A percentile compares a stretch with the other conserved stretches of the same genome.
Conservation (phyloP, 2,888 invertebrate genomes). For the Hyposoter dolosus region DNA sequence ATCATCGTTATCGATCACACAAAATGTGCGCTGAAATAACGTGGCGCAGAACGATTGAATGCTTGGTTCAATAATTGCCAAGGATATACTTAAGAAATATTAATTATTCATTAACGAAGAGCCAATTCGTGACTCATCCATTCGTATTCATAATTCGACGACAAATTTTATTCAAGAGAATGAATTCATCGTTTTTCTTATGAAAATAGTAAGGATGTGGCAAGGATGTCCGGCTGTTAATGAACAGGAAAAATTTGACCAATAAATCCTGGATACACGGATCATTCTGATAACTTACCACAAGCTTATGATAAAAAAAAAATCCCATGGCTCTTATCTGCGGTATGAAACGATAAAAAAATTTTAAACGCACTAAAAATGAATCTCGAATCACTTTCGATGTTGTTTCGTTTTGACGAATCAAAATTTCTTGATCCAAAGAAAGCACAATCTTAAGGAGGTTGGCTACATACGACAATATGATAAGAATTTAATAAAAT, state of each 20-base stretch:
- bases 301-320: slow-evolving; percentile 31
- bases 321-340: slow-evolving; percentile 26
- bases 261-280: slow-evolving; percentile 28
- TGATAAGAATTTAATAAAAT: no score
- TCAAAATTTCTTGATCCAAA: not conserved
- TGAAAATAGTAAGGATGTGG: slow-evolving; percentile 40
- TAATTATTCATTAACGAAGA: not conserved
- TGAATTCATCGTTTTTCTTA: slow-evolving; percentile 13
- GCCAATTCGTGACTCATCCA: not conserved
- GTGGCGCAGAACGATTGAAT: slow-evolving; percentile 7
- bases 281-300: slow-evolving; percentile 18
- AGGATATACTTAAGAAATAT: not conserved
- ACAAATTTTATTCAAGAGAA: not conserved
- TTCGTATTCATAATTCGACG: not conserved
- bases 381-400: not conserved
- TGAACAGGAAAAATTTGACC: slow-evolving; percentile 36
- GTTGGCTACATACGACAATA: no score
- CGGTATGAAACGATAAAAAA: not conserved
- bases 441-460: not conserved
- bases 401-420: not conserved
- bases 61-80: not conserved
- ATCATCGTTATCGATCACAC: slow-evolving; percentile 58
- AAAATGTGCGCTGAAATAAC: slow-evolving; percentile 41
- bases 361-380: not conserved
- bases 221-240: slow-evolving; percentile 59